phyloP scores from a whole-genome alignment of 2,113 vertebrate genomes.

The Nycticebus coucang region DNA sequence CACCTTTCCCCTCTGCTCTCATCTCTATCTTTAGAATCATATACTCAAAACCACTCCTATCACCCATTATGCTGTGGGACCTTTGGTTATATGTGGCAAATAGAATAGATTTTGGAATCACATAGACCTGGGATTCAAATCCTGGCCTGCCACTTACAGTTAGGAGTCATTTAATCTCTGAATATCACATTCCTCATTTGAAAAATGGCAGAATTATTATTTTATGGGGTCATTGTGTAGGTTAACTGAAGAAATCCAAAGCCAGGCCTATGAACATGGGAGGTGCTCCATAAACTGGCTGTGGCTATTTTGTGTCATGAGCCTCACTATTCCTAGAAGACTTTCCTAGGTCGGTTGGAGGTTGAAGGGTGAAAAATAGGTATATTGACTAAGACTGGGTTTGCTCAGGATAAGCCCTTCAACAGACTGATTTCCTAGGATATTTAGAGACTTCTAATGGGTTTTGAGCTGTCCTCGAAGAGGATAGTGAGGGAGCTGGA shows the following conservation, averaged over 20 bases:
- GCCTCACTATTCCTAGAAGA: conserved; percentile 20
- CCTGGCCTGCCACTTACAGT: neutral
- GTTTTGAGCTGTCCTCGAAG: neutral
- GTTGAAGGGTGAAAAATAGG: neutral
- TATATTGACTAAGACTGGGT: neutral
- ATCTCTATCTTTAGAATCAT: neutral
- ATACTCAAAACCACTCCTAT: neutral
- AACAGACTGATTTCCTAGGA: neutral
- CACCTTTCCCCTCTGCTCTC: no score
- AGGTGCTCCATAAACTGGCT: conserved; percentile 23
- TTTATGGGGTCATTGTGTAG: neutral
- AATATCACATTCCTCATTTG: conserved; percentile 14
- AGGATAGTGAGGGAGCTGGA: neutral
- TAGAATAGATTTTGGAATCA: neutral
- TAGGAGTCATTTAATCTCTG: neutral
- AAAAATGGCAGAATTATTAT: neutral
- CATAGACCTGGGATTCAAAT: neutral
- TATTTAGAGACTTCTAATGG: neutral
- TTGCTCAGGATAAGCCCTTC: neutral
- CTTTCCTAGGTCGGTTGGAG: neutral
- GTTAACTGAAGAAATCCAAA: neutral
- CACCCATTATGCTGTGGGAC: neutral
- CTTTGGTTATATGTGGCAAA: neutral
- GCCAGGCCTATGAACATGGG: neutral
- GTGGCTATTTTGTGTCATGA: neutral